Evolutionary conservation across 1,140 invertebrate genomes (phyloP), one percentile per base, ranked within the genome.

Genomic region (Globodera rostochiensis): DNA sequence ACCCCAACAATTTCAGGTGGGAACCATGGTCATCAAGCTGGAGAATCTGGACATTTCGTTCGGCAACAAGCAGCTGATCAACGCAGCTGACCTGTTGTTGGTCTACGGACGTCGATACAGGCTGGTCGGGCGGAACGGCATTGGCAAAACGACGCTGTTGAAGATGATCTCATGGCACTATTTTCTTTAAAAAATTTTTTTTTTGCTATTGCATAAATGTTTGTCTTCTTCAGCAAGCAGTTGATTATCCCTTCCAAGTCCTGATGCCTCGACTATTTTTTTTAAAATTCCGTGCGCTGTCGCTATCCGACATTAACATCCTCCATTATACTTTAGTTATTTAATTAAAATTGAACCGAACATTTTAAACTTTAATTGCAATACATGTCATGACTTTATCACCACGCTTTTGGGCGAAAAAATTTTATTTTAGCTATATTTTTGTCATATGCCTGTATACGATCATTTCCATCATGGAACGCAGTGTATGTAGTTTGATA

Each of bases 11-110:
- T 70, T 77, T 69, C 11, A 78, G 77, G 94, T 66, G 9, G 84
- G 86, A 15, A 46, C 60, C 71, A 94, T 94, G 90, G 97, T 99
- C 90, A 97, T 99, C 87, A 94, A 94, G 90, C 96, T 99, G 91
- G 96, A 98, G 91, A 97, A 98, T 91, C 98, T 99, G 91, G 97
- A 99, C 92, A 94, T 99, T 83, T 94, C 96, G 9, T 98, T 95
- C 91, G 97, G 96, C 46, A 80, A 78, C 78, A 87, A 85, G 76
- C 93, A 95, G 46, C 91, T 98, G 49, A 91, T 98, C 84, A 93
- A 94, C 91, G 94, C 94, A 80, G 95, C 96, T 21, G 94, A 96
- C 91, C 90, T 98, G 71, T 93, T 94, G 45, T 91, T 99, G 74
- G 94, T 94, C 4, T 95, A 93, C 91, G 97, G 97, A 4, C 92